Base-by-base conservation (phyloP, 2,888 invertebrate genomes). In the Cheilosia pagana region DNA sequence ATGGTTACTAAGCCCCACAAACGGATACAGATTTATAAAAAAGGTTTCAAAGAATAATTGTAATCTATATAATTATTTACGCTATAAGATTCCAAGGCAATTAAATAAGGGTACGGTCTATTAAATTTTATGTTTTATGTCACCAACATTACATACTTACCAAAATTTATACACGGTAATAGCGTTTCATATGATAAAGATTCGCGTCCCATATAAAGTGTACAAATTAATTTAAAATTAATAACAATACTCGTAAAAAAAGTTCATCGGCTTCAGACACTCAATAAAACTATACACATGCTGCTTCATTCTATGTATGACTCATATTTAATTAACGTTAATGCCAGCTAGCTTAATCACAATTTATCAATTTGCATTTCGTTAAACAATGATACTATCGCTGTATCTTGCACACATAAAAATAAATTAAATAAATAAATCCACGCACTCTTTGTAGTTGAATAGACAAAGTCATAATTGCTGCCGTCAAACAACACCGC, bases 301-400 rank as follows among this genome's bases (percentile, higher is more conserved):
- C 39, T 41, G 53, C 25, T 25, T 25, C n/a, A 0, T 16, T 25
- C 7, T 12, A 67, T 28, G 10, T 31, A 1, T 55, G 68, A 68
- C 31, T 55, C 68, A 55, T 55, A 55, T n/a, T 68, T 55, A 55
- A 55, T 68, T 41, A 68, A 55, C 31, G 28, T 21, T 68, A 55
- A 55, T 68, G 6, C 10, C 41, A 45, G 4, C 10, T 25, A 19
- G 14, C 28, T 74, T 57, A 63, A 55, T 74, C 35, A 57, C 39
- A 55, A 65, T 48, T 57, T 55, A 55, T 74, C 35, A 65, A 74
- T 57, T 39, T 45, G 16, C 55, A 63, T 48, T 57, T n/a, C 19
- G 16, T 25, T 25, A 39, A 55, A 1, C 28, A 53, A 53, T 52
- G 6, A 41, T 19, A 62, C 50, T 25, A 19, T 19, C 25, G 60